Base-by-base conservation (phyloP, 2,797 vertebrate species). In the Huso huso region DNA sequence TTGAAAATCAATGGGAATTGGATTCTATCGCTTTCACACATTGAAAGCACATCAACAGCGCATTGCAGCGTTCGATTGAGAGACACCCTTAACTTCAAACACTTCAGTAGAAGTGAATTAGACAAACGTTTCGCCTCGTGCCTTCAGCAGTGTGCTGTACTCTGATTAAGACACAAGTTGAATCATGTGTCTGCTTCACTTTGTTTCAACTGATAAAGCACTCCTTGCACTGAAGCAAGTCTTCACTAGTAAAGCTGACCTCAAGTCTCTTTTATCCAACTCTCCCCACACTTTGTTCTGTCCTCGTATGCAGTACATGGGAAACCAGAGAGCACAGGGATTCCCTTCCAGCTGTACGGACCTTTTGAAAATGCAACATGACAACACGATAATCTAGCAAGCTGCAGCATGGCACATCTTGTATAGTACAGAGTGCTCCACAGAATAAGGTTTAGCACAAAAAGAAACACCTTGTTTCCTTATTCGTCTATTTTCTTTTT, bases 371-470 rank as follows among this genome's bases (percentile, higher is more conserved):
- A 77, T 77, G 72, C 74, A 71, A 63, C 70, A 71, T 72, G 78
- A 83, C 76, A 74, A 74, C 72, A 81, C 68, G 72, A 78, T 58
- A 59, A 63, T 49, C 15, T 68, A 80, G 49, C 63, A 81, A 86
- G 76, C 74, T 60, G 61, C 77, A 80, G 23, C 77, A 74, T 75
- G 79, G 75, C 77, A 80, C 74, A 83, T 78, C 23, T 37, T 37
- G 82, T 15, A 6, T 58, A 58, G 76, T 76, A 81, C 76, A 81
- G 68, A 81, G 68, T 65, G 70, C 68, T 69, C 75, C 53, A 82
- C 74, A 68, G 60, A 67, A 70, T 49, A 68, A 71, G 73, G 69
- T 82, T 76, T 71, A 73, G 78, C 81, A 80, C 81, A 78, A 70
- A 81, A 78, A 71, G 74, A 65, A 77, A 52, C 77, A 51, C 63